Conservation (phyloP, 2,888 invertebrate genomes). For the Machimus atricapillus region DNA sequence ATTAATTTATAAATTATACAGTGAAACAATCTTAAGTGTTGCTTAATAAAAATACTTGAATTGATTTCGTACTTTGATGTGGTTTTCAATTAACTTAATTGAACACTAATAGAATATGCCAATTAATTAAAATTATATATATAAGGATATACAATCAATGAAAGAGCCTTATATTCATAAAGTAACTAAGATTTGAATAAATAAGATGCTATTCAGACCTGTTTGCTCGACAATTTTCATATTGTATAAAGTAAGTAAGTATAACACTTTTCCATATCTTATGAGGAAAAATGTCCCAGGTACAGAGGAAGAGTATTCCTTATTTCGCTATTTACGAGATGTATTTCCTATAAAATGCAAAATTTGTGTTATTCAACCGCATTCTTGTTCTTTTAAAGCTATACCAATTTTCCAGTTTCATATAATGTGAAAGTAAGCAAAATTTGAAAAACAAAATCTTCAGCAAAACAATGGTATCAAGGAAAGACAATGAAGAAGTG, state of each 20-base stretch:
- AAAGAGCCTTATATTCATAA: background rate
- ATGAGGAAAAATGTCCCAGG: background rate
- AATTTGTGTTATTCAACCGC: background rate
- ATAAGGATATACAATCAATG: too few relatives aligned
- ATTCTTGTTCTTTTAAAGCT: background rate
- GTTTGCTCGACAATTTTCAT: too few relatives aligned
- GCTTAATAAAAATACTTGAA: background rate
- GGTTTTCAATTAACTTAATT: too few relatives aligned
- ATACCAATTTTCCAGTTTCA: background rate
- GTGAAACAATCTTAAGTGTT: background rate
- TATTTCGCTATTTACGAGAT: background rate
- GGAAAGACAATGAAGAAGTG: background rate
- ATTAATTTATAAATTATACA: background rate
- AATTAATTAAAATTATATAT: background rate
- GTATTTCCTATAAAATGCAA: background rate
- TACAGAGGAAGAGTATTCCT: background rate
- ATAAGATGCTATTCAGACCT: background rate
- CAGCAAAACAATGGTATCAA: background rate
- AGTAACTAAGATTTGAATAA: too few relatives aligned
- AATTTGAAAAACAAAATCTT: background rate
- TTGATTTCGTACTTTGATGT: background rate
- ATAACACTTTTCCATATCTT: background rate
- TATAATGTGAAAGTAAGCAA: background rate
- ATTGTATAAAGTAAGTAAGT: too few relatives aligned
- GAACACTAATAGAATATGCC: background rate